phyloP scores from a whole-genome alignment of 1,140 invertebrate genomes.

The Eulimnadia texana region DNA sequence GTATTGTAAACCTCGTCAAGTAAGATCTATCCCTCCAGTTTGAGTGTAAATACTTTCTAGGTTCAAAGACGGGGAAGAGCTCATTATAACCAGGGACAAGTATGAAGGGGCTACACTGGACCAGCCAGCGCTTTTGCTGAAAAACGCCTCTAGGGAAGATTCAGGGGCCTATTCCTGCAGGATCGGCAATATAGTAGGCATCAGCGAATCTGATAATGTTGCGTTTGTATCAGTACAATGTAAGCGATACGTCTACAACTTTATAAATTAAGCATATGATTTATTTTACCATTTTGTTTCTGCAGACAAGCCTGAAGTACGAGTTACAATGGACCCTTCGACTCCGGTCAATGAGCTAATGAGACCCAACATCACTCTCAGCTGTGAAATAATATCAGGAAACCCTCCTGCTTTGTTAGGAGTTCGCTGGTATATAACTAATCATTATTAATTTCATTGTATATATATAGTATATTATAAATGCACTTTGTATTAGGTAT shows the following conservation, averaged over 20 bases:
- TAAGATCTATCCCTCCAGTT: no score
- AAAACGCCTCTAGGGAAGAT: constrained; percentile 56
- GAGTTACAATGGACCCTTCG: constrained; percentile 55
- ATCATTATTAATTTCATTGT: no score
- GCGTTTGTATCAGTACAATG: constrained; percentile 61
- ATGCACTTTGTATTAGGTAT: constrained; percentile 35
- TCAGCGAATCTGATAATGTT: constrained; percentile 47
- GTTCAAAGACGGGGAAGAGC: constrained; percentile 50
- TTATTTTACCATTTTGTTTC: neutral
- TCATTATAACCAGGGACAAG: constrained; percentile 45
- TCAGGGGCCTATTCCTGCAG: constrained; percentile 65
- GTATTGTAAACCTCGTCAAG: constrained; percentile 33
- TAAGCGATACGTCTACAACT: constrained; percentile 33
- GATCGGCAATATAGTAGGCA: constrained; percentile 56
- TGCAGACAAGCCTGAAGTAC: constrained; percentile 46
- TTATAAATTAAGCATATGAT: neutral
- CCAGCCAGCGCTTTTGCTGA: constrained; percentile 56
- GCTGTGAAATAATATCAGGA: constrained; percentile 54
- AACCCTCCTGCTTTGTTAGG: constrained; percentile 31
- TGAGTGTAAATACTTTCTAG: constrained; percentile 37
- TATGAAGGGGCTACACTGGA: constrained; percentile 57
- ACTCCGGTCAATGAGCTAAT: constrained; percentile 63
- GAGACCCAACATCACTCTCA: constrained; percentile 59
- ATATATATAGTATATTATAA: no score
- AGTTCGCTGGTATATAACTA: constrained; percentile 46